phyloP scores from a whole-genome alignment of 2,113 vertebrate genomes.

The Hemibagrus wyckioides region DNA sequence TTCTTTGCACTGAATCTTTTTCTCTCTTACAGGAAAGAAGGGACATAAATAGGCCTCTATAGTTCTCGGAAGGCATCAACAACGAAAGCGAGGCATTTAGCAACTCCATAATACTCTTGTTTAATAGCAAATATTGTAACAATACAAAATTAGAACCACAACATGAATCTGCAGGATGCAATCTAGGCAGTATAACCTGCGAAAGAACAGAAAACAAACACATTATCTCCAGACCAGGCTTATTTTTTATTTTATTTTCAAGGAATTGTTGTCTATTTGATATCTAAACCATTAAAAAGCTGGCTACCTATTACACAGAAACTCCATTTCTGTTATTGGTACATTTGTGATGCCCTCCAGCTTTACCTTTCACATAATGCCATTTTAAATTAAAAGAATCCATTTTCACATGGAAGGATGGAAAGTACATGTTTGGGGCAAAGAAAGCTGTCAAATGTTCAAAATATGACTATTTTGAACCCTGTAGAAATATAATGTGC shows the following conservation, averaged over 20 bases:
- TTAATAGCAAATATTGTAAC: conserved; percentile 15
- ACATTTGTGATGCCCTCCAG: not conserved
- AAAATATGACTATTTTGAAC: not conserved
- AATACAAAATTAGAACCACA: not conserved
- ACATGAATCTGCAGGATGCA: not conserved
- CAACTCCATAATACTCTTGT: not conserved
- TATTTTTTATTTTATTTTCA: not conserved
- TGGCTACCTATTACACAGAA: not conserved
- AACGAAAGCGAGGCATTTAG: not conserved
- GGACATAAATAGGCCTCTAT: not conserved
- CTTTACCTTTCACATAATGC: not conserved
- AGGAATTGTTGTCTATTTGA: conserved; percentile 7
- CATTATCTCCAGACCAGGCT: conserved; percentile 1
- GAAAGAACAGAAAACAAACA: conserved; percentile 18
- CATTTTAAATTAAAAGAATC: not conserved
- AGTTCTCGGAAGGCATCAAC: not conserved
- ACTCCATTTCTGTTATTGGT: not conserved
- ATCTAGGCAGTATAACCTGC: not conserved
- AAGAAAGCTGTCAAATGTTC: not conserved
- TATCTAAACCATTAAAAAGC: not conserved
- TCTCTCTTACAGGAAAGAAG: not conserved
- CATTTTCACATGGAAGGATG: not conserved
- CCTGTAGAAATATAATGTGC: not conserved
- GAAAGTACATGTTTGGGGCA: not conserved
- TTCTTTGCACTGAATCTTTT: not conserved